These are phyloP conservation scores for Falcaria lacertinaria DNA, from an alignment of 2,888 invertebrate genomes.

Conservation along the genomic window DNA sequence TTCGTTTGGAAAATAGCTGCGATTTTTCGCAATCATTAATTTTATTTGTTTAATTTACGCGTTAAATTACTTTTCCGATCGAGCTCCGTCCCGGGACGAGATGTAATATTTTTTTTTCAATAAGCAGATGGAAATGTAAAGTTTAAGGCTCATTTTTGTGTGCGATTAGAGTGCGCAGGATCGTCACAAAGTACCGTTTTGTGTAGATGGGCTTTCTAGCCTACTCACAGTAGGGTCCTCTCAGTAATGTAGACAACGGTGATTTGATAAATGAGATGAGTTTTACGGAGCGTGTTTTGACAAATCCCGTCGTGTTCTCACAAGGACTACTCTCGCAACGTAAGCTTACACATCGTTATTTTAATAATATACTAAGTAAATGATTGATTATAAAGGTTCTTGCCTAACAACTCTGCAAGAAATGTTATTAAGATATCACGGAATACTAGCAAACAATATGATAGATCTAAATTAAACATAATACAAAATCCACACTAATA, in stretches of 20 bases:
- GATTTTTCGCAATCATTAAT: constrained; percentile 58
- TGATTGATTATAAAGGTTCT: background rate
- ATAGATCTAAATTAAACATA: too few species aligned
- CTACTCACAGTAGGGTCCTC: constrained; percentile 58
- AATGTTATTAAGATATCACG: too few species aligned
- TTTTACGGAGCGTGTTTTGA: constrained; percentile 53
- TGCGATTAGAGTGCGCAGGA: constrained; percentile 29
- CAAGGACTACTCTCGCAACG: constrained; percentile 35
- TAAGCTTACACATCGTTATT: constrained; percentile 34
- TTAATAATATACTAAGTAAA: constrained; percentile 26
- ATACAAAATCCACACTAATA: too few species aligned
- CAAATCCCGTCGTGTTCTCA: constrained; percentile 44
- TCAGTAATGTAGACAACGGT: constrained; percentile 66
- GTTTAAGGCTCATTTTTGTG: constrained; percentile 44
- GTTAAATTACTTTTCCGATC: constrained; percentile 53
- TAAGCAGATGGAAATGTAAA: constrained; percentile 14
- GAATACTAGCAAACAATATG: too few species aligned
- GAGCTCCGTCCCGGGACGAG: constrained; percentile 20
- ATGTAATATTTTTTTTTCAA: constrained; percentile 13
- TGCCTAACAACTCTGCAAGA: too few species aligned
- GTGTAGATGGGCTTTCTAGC: constrained; percentile 62
- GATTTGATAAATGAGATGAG: constrained; percentile 70
- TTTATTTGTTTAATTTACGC: constrained; percentile 61
- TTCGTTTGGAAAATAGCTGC: constrained; percentile 48
- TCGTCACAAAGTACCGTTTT: constrained; percentile 46